These are phyloP conservation scores for Phaenicophaeus curvirostris DNA, from an alignment of 2,797 vertebrate genomes.

Conservation along the genomic window DNA sequence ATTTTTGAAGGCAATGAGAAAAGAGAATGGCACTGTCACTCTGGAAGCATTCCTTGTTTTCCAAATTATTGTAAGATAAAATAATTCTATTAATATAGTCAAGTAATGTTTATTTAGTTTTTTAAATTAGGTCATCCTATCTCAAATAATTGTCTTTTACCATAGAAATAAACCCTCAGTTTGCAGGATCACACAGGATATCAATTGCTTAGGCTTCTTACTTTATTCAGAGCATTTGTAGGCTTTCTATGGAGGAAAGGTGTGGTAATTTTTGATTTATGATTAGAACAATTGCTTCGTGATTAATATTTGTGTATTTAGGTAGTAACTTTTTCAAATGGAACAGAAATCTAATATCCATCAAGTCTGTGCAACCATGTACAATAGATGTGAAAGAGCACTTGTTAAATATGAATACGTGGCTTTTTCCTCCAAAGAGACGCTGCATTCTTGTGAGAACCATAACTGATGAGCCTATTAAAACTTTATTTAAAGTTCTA, in stretches of 20 bases:
- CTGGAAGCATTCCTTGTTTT: neutral
- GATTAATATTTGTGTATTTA: conserved; percentile 16
- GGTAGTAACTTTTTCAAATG: neutral
- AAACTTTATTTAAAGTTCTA: neutral
- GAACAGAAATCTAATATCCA: neutral
- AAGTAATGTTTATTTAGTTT: neutral
- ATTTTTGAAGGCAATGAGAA: conserved; percentile 9
- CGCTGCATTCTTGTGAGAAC: neutral
- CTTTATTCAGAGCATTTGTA: neutral
- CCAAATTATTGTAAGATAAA: neutral
- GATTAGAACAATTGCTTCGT: conserved; percentile 13
- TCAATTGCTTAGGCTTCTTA: neutral
- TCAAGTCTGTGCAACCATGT: neutral
- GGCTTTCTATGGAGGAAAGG: neutral
- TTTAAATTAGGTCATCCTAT: neutral
- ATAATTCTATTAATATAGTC: neutral
- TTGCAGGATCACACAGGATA: neutral
- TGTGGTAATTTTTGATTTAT: neutral
- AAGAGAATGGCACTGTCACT: neutral
- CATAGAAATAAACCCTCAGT: neutral
- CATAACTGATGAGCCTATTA: neutral
- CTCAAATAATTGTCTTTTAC: neutral
- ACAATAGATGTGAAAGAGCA: neutral
- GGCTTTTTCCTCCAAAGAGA: neutral
- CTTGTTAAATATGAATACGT: neutral